phyloP scores from a whole-genome alignment of 2,797 vertebrate species.

The Characodon lateralis region DNA sequence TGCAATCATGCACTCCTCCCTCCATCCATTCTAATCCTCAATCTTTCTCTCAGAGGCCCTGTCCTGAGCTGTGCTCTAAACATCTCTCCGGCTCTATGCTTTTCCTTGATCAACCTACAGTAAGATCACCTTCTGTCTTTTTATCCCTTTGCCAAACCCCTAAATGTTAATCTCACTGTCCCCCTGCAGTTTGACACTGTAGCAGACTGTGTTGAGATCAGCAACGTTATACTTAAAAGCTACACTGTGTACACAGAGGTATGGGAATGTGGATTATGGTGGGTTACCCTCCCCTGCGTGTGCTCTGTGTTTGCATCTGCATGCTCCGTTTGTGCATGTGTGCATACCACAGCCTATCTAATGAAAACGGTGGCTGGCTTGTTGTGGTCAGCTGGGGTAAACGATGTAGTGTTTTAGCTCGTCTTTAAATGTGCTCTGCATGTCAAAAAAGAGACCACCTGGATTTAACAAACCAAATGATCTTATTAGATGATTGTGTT shows the following conservation, averaged over 20 bases:
- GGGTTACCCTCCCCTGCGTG: conserved; percentile 34
- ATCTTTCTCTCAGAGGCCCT: conserved; percentile 61
- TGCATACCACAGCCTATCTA: neutral
- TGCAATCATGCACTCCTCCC: neutral
- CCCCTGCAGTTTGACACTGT: conserved; percentile 91
- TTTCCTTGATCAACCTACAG: conserved; percentile 59
- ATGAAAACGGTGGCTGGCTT: conserved; percentile 3
- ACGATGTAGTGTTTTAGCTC: neutral
- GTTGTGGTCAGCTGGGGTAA: conserved; percentile 13
- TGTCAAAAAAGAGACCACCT: neutral
- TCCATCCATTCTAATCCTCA: conserved; percentile 1
- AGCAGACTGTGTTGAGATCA: conserved; percentile 87
- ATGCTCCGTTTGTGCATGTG: conserved; percentile 36
- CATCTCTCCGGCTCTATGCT: conserved; percentile 69
- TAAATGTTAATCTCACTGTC: conserved; percentile 74
- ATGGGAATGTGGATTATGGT: conserved; percentile 63
- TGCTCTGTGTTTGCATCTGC: conserved; percentile 41
- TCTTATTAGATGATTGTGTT: neutral
- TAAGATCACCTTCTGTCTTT: conserved; percentile 52
- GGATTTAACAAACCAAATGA: neutral
- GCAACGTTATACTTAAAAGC: conserved; percentile 93
- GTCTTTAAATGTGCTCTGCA: neutral
- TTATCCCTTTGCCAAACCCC: conserved; percentile 26
- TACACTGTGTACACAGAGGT: conserved; percentile 93
- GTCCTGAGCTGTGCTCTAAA: conserved; percentile 74